Evolutionary conservation across 2,888 invertebrate species (phyloP), one percentile per base, ranked within the genome.

Genomic region (Trachelus iudaicus): DNA sequence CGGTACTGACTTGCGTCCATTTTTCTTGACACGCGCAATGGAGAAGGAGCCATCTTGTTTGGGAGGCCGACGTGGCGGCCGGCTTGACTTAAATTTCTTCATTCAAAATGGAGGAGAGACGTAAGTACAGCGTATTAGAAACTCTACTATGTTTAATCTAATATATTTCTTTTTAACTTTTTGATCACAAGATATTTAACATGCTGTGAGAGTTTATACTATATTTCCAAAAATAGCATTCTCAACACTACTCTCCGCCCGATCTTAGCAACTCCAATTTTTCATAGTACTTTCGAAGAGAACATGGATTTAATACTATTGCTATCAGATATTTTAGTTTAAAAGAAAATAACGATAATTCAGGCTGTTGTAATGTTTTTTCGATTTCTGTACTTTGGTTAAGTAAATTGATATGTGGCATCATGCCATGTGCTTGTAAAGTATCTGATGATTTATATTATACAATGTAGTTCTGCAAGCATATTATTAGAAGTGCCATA

Each of bases 1-100:
- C 85, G 86, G 86, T 80, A 71, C 35, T n/a, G 69, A 78, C 40
- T 56, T 78, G 81, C 86, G 86, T 85, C 87, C 87, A 90, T 87
- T 89, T 89, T 90, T 85, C 84, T 76, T 83, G 87, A 88, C 89
- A 89, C 88, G 88, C 89, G 89, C 88, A 89, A 90, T 90, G 90
- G 84, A 80, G 79, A 81, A 82, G 84, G 87, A 86, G 90, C 91
- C 91, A 91, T 91, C 85, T 91, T 90, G 88, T 87, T 87, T 80
- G 81, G 75, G 73, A 75, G 81, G 87, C 83, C 89, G 88, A 89
- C 89, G 90, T 89, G 89, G 89, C 89, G 85, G 84, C 88, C 88
- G 90, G 89, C 85, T 83, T 83, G 79, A 75, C 73, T 81, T 76
- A 75, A 80, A 75, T 82, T 82, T 76, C 75, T 77, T 79, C 78